Evolutionary conservation across 2,797 vertebrate species (phyloP), one percentile per base, ranked within the genome.

Genomic region (Neosalanx taihuensis): DNA sequence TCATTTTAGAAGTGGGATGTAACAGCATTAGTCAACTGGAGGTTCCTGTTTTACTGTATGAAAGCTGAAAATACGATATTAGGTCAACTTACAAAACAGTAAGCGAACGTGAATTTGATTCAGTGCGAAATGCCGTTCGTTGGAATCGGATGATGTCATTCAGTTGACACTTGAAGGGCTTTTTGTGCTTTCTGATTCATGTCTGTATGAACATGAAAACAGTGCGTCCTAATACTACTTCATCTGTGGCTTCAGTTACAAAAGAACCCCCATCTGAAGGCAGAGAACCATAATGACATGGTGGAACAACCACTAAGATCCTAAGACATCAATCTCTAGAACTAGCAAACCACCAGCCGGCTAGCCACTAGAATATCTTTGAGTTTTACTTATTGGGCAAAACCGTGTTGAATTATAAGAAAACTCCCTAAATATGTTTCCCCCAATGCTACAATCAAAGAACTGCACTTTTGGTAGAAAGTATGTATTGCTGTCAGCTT

Each of bases 301-400:
- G 31, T 62, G 56, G 65, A 53, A 46, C 29, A 68, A 53, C 58
- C 65, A 53, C 65, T 73, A 73, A 61, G 57, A 68, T 26, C 72
- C 53, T 49, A 41, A 35, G 41, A 67, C 71, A 67, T 73, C 57
- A 73, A 18, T 64, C 35, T 69, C 6, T 65, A 5, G 4, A 26
- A 18, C 10, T 18, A 10, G 61, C 41, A 49, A 9, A 75, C 18
- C 41, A 1, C 1, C 0, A 20, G 31, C 62, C 12, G 51, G 64
- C 41, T 66, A 13, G 12, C 13, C 20, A 26, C 23, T 23, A 26
- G 5, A 23, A 15, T 60, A 10, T 4, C 9, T 4, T 46, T 53
- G 41, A 17, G 20, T 9, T 51, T 66, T 51, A 35, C 30, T 63
- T 18, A 63, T 41, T 64, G 12, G 33, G 9, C n/a, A 17, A 64